phyloP scores from a whole-genome alignment of 2,888 invertebrate species.

The Dryobota labecula region DNA sequence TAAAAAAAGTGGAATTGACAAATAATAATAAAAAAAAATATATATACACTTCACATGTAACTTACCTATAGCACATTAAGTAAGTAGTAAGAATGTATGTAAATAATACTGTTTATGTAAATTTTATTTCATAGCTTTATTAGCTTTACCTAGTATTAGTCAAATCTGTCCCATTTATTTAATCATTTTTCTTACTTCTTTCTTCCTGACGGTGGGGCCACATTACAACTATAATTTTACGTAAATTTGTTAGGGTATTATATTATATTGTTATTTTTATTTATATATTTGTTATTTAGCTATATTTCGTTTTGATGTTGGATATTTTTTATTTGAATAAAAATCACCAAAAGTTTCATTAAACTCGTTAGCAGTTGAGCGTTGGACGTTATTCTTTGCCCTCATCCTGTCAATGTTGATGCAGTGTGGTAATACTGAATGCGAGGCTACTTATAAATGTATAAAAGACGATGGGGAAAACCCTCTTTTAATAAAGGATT shows the following conservation, averaged over 20 bases:
- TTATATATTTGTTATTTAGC: too few species aligned
- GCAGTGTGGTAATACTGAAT: conserved; percentile 9
- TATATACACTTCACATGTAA: too few species aligned
- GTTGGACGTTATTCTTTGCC: conserved; percentile 20
- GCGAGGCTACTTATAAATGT: conserved; percentile 7
- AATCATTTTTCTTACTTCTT: conserved; percentile 59
- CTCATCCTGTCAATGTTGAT: conserved; percentile 34
- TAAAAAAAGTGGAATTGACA: background rate
- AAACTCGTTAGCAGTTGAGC: conserved; percentile 21
- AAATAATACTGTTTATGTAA: background rate
- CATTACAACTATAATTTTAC: conserved; percentile 37
- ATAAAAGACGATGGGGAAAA: background rate
- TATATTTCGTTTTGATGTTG: too few species aligned
- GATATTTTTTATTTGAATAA: too few species aligned
- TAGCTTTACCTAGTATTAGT: background rate
- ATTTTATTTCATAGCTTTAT: background rate
- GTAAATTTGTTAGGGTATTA: too few species aligned
- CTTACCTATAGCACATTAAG: too few species aligned
- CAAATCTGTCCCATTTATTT: conserved; percentile 27
- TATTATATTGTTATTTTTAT: too few species aligned
- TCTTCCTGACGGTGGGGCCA: conserved; percentile 61
- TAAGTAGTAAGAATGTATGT: background rate
- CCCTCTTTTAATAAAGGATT: background rate
- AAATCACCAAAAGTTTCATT: background rate
- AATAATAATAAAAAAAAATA: too few species aligned